A percentile compares a stretch with the other conserved stretches of the same genome.
These are phyloP conservation scores for Tetraneura akinire DNA, from an alignment of 1,140 invertebrate species.

Conservation along the genomic window DNA sequence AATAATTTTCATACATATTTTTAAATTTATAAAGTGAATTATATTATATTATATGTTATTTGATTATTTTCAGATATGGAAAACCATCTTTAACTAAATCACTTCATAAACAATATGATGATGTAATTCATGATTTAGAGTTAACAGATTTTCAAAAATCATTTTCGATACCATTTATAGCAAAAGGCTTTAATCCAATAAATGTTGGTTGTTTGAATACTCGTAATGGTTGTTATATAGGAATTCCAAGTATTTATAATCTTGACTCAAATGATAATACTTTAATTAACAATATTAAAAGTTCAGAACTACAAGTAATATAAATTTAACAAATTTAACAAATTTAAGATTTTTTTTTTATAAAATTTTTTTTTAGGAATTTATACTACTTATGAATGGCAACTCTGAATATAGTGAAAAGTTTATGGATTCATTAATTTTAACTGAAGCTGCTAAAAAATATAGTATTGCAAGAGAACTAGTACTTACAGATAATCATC, in stretches of 20 bases:
- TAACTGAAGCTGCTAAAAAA: slow-evolving; percentile 60
- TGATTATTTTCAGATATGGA: slow-evolving; percentile 6
- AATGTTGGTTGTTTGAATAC: slow-evolving; percentile 45
- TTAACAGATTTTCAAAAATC: slow-evolving; percentile 28
- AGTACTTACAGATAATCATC: slow-evolving; percentile 55
- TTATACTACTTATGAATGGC: slow-evolving; percentile 55
- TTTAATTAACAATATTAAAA: slow-evolving; percentile 7
- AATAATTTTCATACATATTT: neutral
- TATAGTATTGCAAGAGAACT: slow-evolving; percentile 60
- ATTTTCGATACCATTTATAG: slow-evolving; percentile 7
- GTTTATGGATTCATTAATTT: slow-evolving; percentile 58
- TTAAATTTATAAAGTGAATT: too few relatives aligned
- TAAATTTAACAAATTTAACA: neutral
- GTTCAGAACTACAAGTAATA: slow-evolving; percentile 4
- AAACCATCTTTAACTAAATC: slow-evolving; percentile 23
- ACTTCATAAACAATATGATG: slow-evolving; percentile 43
- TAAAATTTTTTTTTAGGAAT: slow-evolving; percentile 20
- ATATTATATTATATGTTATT: too few relatives aligned
- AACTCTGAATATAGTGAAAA: slow-evolving; percentile 57
- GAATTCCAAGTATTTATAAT: slow-evolving; percentile 48
- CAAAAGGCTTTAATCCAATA: slow-evolving; percentile 21
- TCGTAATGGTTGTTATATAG: slow-evolving; percentile 41
- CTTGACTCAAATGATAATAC: slow-evolving; percentile 29
- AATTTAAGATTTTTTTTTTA: neutral
- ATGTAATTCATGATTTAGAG: slow-evolving; percentile 46